Evolutionary conservation across 2,113 vertebrate genomes (phyloP).

Genomic region (Aleadryas rufinucha): DNA sequence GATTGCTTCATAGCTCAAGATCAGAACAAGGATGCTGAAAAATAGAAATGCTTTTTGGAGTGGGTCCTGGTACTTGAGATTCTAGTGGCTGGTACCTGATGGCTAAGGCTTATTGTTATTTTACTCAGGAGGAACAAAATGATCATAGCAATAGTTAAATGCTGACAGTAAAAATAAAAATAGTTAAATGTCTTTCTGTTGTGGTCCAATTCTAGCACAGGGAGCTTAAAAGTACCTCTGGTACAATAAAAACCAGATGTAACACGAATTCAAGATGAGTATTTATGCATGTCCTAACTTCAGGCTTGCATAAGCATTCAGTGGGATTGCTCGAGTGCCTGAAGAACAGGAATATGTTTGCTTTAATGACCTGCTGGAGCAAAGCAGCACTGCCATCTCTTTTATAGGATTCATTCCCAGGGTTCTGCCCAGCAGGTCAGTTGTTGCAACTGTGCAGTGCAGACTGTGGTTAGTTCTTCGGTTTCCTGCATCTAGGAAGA

Average conservation of each 20-base stretch:
- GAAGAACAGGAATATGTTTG: neutral
- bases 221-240: neutral
- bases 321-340: neutral
- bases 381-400: neutral
- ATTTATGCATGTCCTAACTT: neutral
- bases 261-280: neutral
- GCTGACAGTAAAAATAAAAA: neutral
- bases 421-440: neutral
- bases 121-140: neutral
- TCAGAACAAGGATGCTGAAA: neutral
- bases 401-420: neutral
- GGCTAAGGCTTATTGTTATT: neutral
- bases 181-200: neutral
- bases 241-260: neutral
- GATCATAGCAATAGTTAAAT: neutral
- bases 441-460: neutral
- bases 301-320: neutral
- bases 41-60: neutral
- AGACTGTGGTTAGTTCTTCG: neutral
- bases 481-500: neutral
- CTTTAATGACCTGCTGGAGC: neutral
- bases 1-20: neutral
- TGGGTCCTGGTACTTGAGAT: neutral
- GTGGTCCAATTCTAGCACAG: neutral
- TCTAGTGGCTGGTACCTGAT: neutral